Evolutionary conservation across 2,113 vertebrate species (phyloP), one percentile per base, ranked within the genome.

Genomic region (Myanophis thanlyinensis): DNA sequence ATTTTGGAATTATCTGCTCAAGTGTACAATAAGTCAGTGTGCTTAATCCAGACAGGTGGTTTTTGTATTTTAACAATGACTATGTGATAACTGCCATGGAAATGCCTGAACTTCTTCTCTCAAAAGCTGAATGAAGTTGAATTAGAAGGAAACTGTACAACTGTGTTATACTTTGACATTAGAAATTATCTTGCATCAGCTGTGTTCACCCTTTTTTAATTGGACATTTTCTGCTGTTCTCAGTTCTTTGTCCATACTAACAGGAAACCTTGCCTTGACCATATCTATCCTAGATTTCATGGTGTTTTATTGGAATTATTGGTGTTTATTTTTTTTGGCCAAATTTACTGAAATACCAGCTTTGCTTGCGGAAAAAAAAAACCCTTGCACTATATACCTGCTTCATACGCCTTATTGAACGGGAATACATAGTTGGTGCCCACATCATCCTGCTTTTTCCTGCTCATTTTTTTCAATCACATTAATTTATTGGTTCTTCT

Each of bases 301-400:
- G 62, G 30, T 18, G 73, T 53, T 93, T 73, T 12, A 86, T 22
- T 92, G 88, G 73, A 53, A 86, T 92, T 44, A 18, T 49, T 48
- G n/a, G 12, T 84, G 88, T 87, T 91, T 92, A 44, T 51, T 52
- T 88, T 44, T 10, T 73, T 91, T 84, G 88, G 48, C 40, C 56
- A 85, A 54, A 49, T 44, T 54, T 92, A 44, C 48, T 90, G 48
- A 13, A 59, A 20, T 62, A n/a, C 73, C 85, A 46, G 88, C 88
- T 94, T 87, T 91, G 91, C n/a, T 73, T 93, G 47, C 89, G 54
- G n/a, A n/a, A n/a, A n/a, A 53, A 85, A 59, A 85, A 91, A 67
- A 62, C 4, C 10, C 80, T 89, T 53, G 15, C 4, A 8, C 59
- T 56, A 8, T 40, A 25, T 90, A 59, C 85, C 44, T 90, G 59